Conservation (phyloP, 2,888 invertebrate species). For the Philaethria dido region DNA sequence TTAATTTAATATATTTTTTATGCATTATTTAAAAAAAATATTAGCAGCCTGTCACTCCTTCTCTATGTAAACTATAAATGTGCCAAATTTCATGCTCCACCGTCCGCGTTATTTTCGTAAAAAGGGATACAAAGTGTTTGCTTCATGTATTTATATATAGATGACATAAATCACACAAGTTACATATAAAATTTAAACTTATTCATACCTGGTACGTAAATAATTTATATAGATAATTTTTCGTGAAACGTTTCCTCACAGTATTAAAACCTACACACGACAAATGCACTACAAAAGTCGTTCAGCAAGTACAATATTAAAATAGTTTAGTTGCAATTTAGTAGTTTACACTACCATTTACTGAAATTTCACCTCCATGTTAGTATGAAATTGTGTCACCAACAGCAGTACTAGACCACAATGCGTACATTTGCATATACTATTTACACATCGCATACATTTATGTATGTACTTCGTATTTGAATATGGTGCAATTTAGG, state of each 20-base stretch:
- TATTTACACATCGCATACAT: constrained; percentile 22
- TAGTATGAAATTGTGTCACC: constrained; percentile 29
- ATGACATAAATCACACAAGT: too few relatives aligned
- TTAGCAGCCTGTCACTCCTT: too few relatives aligned
- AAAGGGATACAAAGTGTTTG: too few relatives aligned
- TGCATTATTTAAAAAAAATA: too few relatives aligned
- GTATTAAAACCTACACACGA: background rate
- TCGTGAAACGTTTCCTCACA: background rate
- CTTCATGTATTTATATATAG: too few relatives aligned
- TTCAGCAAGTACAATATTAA: background rate
- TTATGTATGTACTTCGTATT: constrained; percentile 19
- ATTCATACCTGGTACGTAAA: too few relatives aligned
- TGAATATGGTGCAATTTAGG: constrained; percentile 30
- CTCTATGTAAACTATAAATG: too few relatives aligned
- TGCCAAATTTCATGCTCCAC: too few relatives aligned
- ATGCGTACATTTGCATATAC: constrained; percentile 31
- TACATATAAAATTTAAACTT: too few relatives aligned
- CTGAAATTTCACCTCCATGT: constrained; percentile 5
- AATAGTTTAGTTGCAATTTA: constrained; percentile 8
- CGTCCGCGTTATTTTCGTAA: too few relatives aligned
- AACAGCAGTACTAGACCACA: constrained; percentile 28
- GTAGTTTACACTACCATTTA: background rate
- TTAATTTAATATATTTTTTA: too few relatives aligned
- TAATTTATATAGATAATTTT: too few relatives aligned
- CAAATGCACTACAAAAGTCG: background rate